Evolutionary conservation across 2,113 vertebrate species (phyloP), one percentile per base, ranked within the genome.

Genomic region (Baryphthengus martii): DNA sequence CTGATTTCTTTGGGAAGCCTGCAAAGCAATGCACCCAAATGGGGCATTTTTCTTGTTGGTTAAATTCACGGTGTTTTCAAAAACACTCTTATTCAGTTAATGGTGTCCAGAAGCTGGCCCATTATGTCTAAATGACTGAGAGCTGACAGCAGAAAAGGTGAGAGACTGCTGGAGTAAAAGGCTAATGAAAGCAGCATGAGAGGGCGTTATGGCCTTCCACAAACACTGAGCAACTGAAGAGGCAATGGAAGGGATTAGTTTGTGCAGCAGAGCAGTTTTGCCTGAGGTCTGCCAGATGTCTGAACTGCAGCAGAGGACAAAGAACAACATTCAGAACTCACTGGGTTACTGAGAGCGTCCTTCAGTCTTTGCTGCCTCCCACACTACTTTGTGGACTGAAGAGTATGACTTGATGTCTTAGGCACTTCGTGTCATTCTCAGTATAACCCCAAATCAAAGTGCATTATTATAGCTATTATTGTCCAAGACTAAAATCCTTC

Each of bases 281-380:
- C 95, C 88, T 91, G 89, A 94, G 95, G 93, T 96, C 58, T 96
- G 90, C 88, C 94, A 97, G 95, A 86, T 95, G 95, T 92, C 90
- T 97, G 80, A 88, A 88, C 66, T 81, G 86, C 72, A 88, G 68
- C 4, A 5, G 45, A 88, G 80, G 94, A 97, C 95, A 97, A 97
- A 96, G 96, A 94, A 25, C 75, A 86, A 95, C 86, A 95, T 97
- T 97, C 93, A 97, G 79, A 91, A 58, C 72, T 87, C 44, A 7
- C 52, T 79, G 53, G 45, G 53, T 93, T 94, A 71, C 55, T 77
- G 66, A 73, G 44, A 84, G 21, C 76, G 44, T 93, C 81, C 78
- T 94, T 76, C 72, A 85, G 81, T 35, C 31, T 93, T 84, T 82
- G 49, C 68, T 92, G 65, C 77, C 86, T 94, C 77, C 47, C 68